Evolutionary conservation across 2,113 vertebrate genomes (phyloP).

Genomic region (Xenopus borealis): DNA sequence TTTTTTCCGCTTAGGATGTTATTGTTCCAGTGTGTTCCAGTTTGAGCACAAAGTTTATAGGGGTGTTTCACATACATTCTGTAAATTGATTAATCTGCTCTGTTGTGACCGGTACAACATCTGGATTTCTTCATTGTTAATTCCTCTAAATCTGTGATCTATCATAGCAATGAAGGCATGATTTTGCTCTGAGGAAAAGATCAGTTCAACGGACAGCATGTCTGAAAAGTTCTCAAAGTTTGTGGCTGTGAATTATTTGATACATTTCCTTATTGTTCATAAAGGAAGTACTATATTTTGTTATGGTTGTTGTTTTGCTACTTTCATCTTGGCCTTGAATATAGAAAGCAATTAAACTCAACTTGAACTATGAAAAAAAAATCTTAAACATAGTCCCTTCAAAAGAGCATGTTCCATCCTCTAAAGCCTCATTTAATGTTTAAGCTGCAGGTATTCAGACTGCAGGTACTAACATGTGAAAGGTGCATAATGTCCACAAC

Average conservation of each 20-base stretch:
- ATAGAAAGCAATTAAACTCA: constrained; percentile 3
- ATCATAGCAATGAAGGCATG: background rate
- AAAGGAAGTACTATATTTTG: background rate
- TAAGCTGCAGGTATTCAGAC: constrained; percentile 4
- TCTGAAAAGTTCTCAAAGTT: background rate
- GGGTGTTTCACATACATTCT: background rate
- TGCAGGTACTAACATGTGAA: constrained; percentile 15
- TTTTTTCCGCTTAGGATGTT: too few relatives aligned
- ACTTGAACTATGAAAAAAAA: constrained; percentile 11
- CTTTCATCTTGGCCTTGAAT: constrained; percentile 9
- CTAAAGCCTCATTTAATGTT: constrained; percentile 18
- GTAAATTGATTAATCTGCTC: constrained; percentile 6
- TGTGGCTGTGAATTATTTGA: background rate
- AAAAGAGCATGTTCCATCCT: background rate
- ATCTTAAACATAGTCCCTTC: background rate
- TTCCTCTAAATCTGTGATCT: constrained; percentile 2
- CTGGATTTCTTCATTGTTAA: background rate
- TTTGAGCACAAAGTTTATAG: background rate
- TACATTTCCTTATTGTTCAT: background rate
- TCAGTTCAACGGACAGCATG: background rate
- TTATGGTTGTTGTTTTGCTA: background rate
- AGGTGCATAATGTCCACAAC: background rate
- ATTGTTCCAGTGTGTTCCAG: too few relatives aligned
- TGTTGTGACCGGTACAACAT: background rate
- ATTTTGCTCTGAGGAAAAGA: background rate